Base-by-base conservation (phyloP, 2,888 invertebrate genomes). In the Eupithecia vulgata region DNA sequence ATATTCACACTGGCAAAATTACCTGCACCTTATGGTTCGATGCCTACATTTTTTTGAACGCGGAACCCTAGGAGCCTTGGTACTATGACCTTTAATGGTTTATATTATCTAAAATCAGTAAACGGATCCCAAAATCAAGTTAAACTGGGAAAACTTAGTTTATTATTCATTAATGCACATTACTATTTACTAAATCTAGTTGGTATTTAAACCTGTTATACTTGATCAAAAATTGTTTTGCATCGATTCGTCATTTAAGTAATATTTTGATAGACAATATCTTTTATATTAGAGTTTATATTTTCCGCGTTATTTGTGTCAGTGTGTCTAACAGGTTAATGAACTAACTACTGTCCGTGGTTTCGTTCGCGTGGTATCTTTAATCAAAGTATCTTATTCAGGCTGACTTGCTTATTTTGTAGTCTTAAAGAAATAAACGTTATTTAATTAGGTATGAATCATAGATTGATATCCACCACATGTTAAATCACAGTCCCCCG, bases 111-210 rank as follows among this genome's bases (percentile, higher is more conserved):
- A 57, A 57, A 25, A 21, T 57, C 57, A 57, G 12, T 25, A 61
- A 61, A 34, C 34, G 61, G 17, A 61, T 61, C 17, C 34, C 25
- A 25, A 57, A 61, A 61, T 61, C 61, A 17, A 61, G 61, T 34
- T 34, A 61, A 61, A 61, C 61, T 17, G 17, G 61, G 61, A 30
- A 61, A 34, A 34, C 61, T 15, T 17, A 17, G 17, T 17, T 34
- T 59, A 59, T 15, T 30, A 59, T 30, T 59, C 5, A 61, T 61
- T 34, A 34, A 34, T 57, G 57, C 25, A 25, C 21, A 52, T 48
- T 48, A 59, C 30, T 15, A 61, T 25, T 57, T 57, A 57, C 13
- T 25, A 5, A 21, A 57, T 57, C 21, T 25, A 0, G 21, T 25
- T 25, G 52, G 12, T 21, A 57, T 57, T 57, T 25, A 57, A 57